Evolutionary conservation across 2,888 invertebrate species (phyloP), one percentile per base, ranked within the genome.

Genomic region (Eulithis testata): DNA sequence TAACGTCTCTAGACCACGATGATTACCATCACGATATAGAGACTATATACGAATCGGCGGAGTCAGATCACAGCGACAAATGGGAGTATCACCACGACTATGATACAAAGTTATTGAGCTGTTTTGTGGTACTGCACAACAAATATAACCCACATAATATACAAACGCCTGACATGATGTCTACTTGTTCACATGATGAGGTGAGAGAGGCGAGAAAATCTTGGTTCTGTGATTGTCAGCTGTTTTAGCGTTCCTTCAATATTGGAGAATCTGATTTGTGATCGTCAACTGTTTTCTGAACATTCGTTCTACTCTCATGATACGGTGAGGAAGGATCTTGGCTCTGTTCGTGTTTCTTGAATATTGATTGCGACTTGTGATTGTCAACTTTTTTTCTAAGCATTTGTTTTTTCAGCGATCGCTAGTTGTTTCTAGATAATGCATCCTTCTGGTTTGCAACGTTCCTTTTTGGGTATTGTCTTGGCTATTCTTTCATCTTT

Each of bases 21-120:
- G 88, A 88, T 57, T 84, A 80, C 73, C 80, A 87, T 72, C 91
- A 91, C 75, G 90, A 90, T 65, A 88, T 91, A 69, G 89, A 88
- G 55, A 89, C 91, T 0, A 93, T 93, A 79, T 85, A 86, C 74
- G 92, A 93, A 73, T 76, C 81, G 1, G 80, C 80, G 0, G 91
- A 90, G 68, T 71, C 79, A 40, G 84, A 89, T 8, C 67, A 77
- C 51, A 63, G 54, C 63, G 86, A 83, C 82, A 77, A 82, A 66
- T 82, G 81, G 69, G 89, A 88, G 9, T 55, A 67, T 12, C 69
- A 67, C 63, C 31, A 37, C 12, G 50, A 11, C 4, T 51, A 66
- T 58, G 31, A 65, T 12, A 58, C 65, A 7, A 54, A 58, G 21
- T 53, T 57, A 31, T 57, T 54, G 21, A 61, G 49, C 37, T 80